phyloP scores from a whole-genome alignment of 2,797 vertebrate genomes.

The Eurystomus glaucurus region DNA sequence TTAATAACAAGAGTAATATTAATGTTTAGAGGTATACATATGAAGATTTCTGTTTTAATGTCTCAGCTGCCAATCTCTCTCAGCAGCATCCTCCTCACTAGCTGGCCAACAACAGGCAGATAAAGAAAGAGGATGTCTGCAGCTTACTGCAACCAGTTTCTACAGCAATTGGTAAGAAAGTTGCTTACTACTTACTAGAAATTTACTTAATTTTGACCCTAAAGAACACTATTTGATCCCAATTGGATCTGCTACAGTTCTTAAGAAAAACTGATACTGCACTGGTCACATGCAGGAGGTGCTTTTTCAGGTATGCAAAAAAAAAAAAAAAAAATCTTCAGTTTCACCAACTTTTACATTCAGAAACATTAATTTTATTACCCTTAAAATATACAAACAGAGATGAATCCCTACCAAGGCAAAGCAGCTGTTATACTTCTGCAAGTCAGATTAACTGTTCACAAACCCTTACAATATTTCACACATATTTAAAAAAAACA shows the following conservation, averaged over 20 bases:
- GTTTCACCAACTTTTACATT: neutral
- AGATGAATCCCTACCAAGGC: neutral
- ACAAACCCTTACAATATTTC: conserved; percentile 24
- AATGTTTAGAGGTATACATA: neutral
- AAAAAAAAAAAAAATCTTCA: neutral
- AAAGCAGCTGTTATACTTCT: conserved; percentile 29
- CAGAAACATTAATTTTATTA: neutral
- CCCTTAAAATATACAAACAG: neutral
- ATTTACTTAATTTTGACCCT: neutral
- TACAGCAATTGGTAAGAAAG: neutral
- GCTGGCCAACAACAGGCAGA: neutral
- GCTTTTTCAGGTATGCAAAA: neutral
- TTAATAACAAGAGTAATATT: neutral
- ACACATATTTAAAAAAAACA: neutral
- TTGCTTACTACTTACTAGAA: neutral
- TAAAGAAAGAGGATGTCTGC: neutral
- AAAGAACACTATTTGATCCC: neutral
- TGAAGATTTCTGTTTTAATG: neutral
- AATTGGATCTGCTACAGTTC: neutral
- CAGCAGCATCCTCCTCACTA: neutral
- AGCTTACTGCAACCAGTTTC: neutral
- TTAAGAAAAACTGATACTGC: neutral
- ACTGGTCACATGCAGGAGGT: neutral
- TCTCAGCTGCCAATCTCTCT: neutral
- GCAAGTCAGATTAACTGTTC: conserved; percentile 5